A percentile compares a stretch with the other conserved stretches of the same genome.
Conservation (phyloP, 2,888 invertebrate species). For the Drosophila heteroneura region DNA sequence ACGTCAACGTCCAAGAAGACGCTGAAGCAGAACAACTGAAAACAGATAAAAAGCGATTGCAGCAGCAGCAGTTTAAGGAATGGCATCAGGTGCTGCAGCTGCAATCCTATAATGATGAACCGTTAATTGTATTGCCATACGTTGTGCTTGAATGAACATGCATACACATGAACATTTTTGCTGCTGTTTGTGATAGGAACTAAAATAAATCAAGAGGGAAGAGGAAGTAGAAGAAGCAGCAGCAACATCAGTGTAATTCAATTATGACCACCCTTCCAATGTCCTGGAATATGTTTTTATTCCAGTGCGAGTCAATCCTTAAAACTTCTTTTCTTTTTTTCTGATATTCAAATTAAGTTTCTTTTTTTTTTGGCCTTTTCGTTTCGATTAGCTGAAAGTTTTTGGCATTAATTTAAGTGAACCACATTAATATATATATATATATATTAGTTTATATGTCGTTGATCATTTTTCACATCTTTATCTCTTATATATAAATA, state of each 20-base stretch:
- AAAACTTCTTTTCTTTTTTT: conserved; percentile 3
- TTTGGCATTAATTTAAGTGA: conserved; percentile 14
- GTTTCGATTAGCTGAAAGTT: conserved; percentile 1
- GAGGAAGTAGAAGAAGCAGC: background rate
- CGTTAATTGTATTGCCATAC: conserved; percentile 97
- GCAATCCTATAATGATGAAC: conserved; percentile 91
- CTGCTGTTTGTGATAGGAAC: conserved; percentile 4
- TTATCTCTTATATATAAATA: conserved; percentile 12
- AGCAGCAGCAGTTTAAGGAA: conserved; percentile 89
- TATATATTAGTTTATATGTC: conserved; percentile 38
- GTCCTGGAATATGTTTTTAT: conserved; percentile 4
- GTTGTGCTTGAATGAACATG: conserved; percentile 94
- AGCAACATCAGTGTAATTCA: conserved; percentile 7
- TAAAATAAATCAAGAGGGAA: background rate
- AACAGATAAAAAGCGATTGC: conserved; percentile 38
- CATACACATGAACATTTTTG: background rate
- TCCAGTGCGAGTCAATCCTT: conserved; percentile 18
- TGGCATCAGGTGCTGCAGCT: conserved; percentile 95
- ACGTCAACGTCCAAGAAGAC: background rate
- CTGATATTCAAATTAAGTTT: conserved; percentile 25
- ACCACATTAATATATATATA: conserved; percentile 13
- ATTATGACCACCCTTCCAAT: conserved; percentile 4
- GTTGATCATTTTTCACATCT: conserved; percentile 29
- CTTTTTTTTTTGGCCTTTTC: background rate
- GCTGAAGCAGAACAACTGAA: background rate